Conservation (phyloP, 2,113 vertebrate species). For the Vidua macroura region DNA sequence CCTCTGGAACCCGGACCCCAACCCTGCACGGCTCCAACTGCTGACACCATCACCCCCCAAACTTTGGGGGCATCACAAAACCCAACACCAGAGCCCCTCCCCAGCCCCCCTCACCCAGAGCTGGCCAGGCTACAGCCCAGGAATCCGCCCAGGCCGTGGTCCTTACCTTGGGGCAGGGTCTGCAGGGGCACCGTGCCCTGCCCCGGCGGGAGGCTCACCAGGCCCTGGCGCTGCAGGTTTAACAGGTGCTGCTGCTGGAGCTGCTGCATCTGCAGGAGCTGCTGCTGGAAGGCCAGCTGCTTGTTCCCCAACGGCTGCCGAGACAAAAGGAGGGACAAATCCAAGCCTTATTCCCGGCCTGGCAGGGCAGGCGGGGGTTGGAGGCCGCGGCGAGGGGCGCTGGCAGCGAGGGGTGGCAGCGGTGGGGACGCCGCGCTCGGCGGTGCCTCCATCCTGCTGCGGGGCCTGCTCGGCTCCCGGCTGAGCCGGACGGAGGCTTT, state of each 20-base stretch:
- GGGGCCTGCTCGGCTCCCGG: constrained; percentile 5
- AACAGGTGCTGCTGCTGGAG: constrained; percentile 98
- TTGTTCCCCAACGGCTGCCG: constrained; percentile 91
- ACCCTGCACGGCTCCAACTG: fast-evolving
- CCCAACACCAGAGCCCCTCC: background rate
- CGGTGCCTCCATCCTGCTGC: background rate
- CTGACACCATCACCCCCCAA: background rate
- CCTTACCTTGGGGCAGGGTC: constrained; percentile 92
- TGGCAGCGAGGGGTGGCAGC: background rate
- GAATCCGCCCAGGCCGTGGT: fast-evolving
- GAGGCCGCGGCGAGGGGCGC: background rate
- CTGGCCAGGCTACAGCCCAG: fast-evolving
- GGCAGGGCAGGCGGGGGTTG: background rate
- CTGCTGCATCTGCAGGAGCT: constrained; percentile 99
- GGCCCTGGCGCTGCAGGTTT: constrained; percentile 96
- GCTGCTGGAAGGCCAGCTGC: constrained; percentile 99
- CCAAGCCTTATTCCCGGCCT: background rate
- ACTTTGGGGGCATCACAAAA: background rate
- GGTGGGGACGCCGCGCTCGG: fast-evolving
- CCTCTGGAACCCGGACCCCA: fast-evolving
- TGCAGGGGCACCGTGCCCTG: constrained; percentile 89
- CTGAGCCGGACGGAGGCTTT: constrained; percentile 45
- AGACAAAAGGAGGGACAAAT: constrained; percentile 71
- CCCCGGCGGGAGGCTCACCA: constrained; percentile 89
- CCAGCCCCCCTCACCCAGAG: background rate